These are phyloP conservation scores for Mamestra brassicae DNA, from an alignment of 2,888 invertebrate genomes.

Conservation along the genomic window DNA sequence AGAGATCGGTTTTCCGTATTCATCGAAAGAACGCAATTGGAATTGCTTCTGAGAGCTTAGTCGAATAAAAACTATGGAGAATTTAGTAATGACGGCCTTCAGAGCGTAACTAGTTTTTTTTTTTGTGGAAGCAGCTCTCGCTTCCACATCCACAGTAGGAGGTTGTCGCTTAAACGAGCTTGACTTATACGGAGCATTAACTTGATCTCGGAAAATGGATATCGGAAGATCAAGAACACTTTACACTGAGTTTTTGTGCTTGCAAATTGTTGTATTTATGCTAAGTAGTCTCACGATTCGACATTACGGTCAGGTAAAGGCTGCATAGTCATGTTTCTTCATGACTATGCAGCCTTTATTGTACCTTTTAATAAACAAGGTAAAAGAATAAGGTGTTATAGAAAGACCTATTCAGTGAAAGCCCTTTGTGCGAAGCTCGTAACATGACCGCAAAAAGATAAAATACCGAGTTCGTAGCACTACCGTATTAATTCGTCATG, in stretches of 20 bases:
- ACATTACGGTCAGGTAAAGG: background rate
- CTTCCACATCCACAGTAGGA: constrained; percentile 73
- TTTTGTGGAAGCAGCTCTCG: constrained; percentile 77
- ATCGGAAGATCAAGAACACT: constrained; percentile 53
- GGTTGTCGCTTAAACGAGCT: constrained; percentile 75
- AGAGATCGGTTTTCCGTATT: constrained; percentile 64
- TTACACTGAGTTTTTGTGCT: constrained; percentile 41
- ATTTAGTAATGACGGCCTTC: constrained; percentile 86
- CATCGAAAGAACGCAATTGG: constrained; percentile 70
- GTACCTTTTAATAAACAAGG: constrained; percentile 17
- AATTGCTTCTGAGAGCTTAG: constrained; percentile 77
- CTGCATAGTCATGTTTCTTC: too few relatives aligned
- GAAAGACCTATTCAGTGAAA: constrained; percentile 50
- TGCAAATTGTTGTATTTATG: constrained; percentile 32
- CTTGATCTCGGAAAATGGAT: constrained; percentile 56
- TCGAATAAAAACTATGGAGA: constrained; percentile 80
- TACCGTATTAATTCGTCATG: constrained; percentile 52
- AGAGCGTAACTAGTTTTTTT: constrained; percentile 81
- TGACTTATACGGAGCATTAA: constrained; percentile 71
- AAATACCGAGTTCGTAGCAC: constrained; percentile 36
- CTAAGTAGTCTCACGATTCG: constrained; percentile 22
- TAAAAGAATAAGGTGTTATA: constrained; percentile 22
- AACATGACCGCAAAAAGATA: constrained; percentile 55
- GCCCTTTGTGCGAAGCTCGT: constrained; percentile 37
- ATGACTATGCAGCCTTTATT: constrained; percentile 2